Evolutionary conservation across 2,888 invertebrate species (phyloP), one percentile per base, ranked within the genome.

Genomic region (Ceriagrion tenellum): DNA sequence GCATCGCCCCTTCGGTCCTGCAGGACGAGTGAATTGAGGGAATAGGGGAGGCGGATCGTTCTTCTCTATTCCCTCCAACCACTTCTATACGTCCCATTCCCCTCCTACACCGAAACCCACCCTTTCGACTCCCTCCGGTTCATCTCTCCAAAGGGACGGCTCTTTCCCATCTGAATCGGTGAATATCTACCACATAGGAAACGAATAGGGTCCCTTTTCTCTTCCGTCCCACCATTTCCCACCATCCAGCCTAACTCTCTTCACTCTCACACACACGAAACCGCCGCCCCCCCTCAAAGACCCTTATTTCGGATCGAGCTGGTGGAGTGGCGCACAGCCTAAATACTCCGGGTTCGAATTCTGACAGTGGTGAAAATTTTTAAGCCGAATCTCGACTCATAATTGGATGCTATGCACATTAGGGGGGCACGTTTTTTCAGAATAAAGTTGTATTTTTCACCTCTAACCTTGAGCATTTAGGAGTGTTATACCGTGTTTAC

Each of bases 131-230:
- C 69, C 26, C 69, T 12, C n/a, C 69, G 0, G 23, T 23, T 69
- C 69, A 23, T 69, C 26, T 69, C 81, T 81, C 81, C 81, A 81
- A 81, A 81, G 89, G n/a, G 89, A 55, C 59, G 47, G 47, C 89
- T 89, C 81, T 81, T 35, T 81, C 89, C 55, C 89, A 55, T 89
- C 89, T 89, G 89, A 89, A 89, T 55, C 89, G 89, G 89, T 55
- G 89, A 89, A 89, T 89, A 55, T 89, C 89, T 23, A 89, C 89
- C 47, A 89, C 47, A 89, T 89, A n/a, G 89, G 89, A 89, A 89
- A 89, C 89, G 89, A 89, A 89, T 55, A 55, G 55, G 89, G 1
- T 55, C n/a, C 89, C 47, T 55, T 55, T n/a, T 89, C 89, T 89
- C 89, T 89, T 55, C 47, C 89, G n/a, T 89, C 26, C n/a, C 55